Base-by-base conservation (phyloP, 1,140 invertebrate genomes). In the Globodera rostochiensis region DNA sequence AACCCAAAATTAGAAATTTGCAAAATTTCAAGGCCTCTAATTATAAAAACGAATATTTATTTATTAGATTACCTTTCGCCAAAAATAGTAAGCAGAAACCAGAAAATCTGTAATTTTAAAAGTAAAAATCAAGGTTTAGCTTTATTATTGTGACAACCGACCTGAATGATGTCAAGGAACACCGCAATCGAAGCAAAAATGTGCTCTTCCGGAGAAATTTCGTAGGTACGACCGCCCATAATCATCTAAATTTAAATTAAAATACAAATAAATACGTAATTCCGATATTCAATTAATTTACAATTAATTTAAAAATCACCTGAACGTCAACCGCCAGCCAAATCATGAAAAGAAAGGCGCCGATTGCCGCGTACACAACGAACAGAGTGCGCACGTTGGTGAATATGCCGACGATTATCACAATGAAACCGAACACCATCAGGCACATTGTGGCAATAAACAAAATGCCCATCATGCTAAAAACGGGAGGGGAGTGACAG, bases 301-400 rank as follows among this genome's bases (percentile, higher is more conserved):
- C 19, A n/a, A n/a, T n/a, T n/a, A n/a, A n/a, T n/a, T n/a, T n/a
- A n/a, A 25, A 25, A 81, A 67, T n/a, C 19, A 81, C 81, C 81
- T 94, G 93, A 4, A 93, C 92, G 86, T 94, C 93, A 84, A 92
- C 93, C 60, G 93, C 92, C 77, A 94, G 88, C 85, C 92, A 94
- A 92, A 86, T 80, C 88, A 90, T 88, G 75, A 89, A 89, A 13
- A 89, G 60, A 19, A 89, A 75, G 4, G 88, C 86, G 6, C 86
- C 88, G 6, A 84, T 7, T 0, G 86, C 85, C 60, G 88, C 86
- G 67, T 89, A 89, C 9, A 89, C 60, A 47, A 80, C 86, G 81
- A 85, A 86, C 15, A 75, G 45, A 67, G 75, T 84, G n/a, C 49
- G 84, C 57, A 83, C 82, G 8, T 87, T 13, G 64, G 64, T 49